A percentile compares a stretch with the other conserved stretches of the same genome.
Conservation (phyloP, 2,888 invertebrate species). For the Papilio protenor region DNA sequence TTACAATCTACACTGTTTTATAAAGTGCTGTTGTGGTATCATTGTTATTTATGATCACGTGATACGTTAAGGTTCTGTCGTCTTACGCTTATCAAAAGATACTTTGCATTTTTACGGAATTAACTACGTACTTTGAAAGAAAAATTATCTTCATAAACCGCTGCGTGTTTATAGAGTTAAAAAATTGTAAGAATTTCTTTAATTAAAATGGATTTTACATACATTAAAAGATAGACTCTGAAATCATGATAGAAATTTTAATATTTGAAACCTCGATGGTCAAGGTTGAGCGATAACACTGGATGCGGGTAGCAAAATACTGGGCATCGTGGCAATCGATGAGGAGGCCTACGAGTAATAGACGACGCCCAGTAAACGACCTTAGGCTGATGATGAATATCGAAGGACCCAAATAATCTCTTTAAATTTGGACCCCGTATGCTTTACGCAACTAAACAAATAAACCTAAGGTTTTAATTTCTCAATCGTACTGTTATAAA, state of each 20-base stretch:
- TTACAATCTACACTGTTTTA: constrained; percentile 23
- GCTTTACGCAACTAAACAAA: background rate
- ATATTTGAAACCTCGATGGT: background rate
- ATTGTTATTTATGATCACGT: constrained; percentile 35
- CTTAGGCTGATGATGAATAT: no score
- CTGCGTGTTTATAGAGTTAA: background rate
- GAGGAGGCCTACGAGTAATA: no score
- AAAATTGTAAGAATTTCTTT: background rate
- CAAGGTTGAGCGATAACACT: no score
- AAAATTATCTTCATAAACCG: constrained; percentile 1
- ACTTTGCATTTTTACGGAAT: constrained; percentile 15
- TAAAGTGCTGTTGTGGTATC: constrained; percentile 21
- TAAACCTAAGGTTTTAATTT: background rate
- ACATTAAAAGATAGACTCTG: background rate
- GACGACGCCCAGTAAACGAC: no score
- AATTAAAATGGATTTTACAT: background rate
- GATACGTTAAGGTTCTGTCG: constrained; percentile 21
- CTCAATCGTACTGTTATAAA: background rate
- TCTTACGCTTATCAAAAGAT: constrained; percentile 32
- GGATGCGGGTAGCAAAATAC: no score
- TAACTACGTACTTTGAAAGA: constrained; percentile 11
- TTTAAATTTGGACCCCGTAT: background rate
- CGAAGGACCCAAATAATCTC: no score
- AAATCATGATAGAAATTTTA: background rate
- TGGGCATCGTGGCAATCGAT: no score